A percentile compares a stretch with the other conserved stretches of the same genome.
phyloP scores from a whole-genome alignment of 2,888 invertebrate species.

The Cerceris rybyensis region DNA sequence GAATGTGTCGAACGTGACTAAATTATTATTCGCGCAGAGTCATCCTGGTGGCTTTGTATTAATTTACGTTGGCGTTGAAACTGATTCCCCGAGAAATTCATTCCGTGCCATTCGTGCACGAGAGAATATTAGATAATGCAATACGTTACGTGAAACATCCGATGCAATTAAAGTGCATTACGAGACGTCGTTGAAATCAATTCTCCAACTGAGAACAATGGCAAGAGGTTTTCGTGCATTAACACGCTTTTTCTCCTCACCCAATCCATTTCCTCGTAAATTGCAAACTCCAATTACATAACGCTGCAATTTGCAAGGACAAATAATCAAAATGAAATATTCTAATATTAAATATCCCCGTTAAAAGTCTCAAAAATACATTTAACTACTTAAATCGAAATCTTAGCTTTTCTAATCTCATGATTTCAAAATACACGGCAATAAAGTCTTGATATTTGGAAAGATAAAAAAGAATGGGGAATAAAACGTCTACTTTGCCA shows the following conservation, averaged over 20 bases:
- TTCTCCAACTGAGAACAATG: slow-evolving; percentile 32
- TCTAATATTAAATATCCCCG: too few relatives aligned
- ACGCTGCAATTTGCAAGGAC: too few relatives aligned
- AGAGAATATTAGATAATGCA: slow-evolving; percentile 44
- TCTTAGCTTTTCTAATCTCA: slow-evolving; percentile 19
- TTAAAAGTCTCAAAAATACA: too few relatives aligned
- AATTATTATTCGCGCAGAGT: slow-evolving; percentile 28
- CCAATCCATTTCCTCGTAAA: slow-evolving; percentile 2
- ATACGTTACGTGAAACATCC: slow-evolving; percentile 2
- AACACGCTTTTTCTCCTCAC: slow-evolving; percentile 23
- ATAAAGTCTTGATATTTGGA: slow-evolving; percentile 10
- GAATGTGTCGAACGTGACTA: slow-evolving; percentile 16
- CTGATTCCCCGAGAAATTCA: slow-evolving; percentile 25
- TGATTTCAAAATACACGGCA: slow-evolving; percentile 38
- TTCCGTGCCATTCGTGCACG: slow-evolving; percentile 1
- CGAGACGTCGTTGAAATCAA: slow-evolving; percentile 26
- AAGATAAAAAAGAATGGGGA: not conserved
- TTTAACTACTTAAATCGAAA: slow-evolving; percentile 22
- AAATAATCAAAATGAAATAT: too few relatives aligned
- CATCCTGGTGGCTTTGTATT: slow-evolving; percentile 31
- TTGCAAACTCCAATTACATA: not conserved
- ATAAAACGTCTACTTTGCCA: slow-evolving; percentile 29
- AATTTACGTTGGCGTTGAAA: slow-evolving; percentile 31
- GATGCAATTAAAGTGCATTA: slow-evolving; percentile 46
- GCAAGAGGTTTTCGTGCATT: slow-evolving; percentile 40